phyloP scores from a whole-genome alignment of 2,113 vertebrate genomes.

The Fukomys damarensis region DNA sequence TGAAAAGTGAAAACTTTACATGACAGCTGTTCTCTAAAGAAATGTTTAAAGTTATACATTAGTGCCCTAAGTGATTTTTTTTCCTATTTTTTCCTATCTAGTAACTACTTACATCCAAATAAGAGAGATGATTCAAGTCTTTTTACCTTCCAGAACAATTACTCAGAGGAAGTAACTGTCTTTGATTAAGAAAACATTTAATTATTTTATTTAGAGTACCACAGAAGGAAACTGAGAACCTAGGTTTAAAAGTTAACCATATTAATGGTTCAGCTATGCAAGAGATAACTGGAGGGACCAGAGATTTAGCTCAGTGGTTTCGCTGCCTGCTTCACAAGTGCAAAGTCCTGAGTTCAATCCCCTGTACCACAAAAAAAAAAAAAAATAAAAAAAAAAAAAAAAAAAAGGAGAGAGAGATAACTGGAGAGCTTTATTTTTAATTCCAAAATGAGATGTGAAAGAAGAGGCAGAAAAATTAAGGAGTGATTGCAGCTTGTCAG shows the following conservation, averaged over 20 bases:
- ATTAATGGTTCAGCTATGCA: not conserved
- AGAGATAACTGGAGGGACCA: not conserved
- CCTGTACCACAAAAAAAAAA: no score
- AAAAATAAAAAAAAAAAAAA: no score
- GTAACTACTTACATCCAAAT: not conserved
- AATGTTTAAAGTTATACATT: not conserved
- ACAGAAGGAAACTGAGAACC: not conserved
- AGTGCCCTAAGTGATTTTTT: not conserved
- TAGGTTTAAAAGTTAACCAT: not conserved
- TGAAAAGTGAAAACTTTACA: not conserved
- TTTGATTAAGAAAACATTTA: conserved; percentile 20
- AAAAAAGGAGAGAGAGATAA: no score
- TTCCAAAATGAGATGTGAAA: not conserved
- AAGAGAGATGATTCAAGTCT: not conserved
- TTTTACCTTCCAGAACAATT: not conserved
- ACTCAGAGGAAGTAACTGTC: not conserved
- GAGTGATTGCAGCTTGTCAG: not conserved
- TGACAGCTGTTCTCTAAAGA: not conserved
- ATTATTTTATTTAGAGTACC: not conserved
- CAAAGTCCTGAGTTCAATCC: no score
- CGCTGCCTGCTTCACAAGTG: no score
- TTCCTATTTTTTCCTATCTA: not conserved
- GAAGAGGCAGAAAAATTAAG: not conserved
- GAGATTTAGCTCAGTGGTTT: no score
- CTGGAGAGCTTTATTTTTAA: not conserved